A percentile compares a stretch with the other conserved stretches of the same genome.
phyloP scores from a whole-genome alignment of 2,113 vertebrate species.

The Aptenodytes patagonicus region DNA sequence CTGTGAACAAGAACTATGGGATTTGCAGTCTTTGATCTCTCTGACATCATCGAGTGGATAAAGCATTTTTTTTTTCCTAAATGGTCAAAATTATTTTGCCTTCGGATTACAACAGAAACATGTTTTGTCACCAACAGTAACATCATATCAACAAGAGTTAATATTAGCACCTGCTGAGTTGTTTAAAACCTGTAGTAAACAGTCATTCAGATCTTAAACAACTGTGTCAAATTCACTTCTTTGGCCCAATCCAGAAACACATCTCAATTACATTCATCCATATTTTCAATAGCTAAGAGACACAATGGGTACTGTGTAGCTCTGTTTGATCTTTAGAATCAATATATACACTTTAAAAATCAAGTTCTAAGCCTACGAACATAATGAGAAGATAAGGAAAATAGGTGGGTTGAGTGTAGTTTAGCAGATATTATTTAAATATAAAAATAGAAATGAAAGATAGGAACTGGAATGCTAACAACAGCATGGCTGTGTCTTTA shows the following conservation, averaged over 20 bases:
- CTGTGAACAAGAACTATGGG: conserved; percentile 42
- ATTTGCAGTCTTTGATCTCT: conserved; percentile 16
- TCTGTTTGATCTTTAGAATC: neutral
- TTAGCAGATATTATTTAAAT: neutral
- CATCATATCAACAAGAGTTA: neutral
- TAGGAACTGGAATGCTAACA: neutral
- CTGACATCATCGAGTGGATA: conserved; percentile 17
- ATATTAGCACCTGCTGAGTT: neutral
- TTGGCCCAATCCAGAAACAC: neutral
- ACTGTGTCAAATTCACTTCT: neutral
- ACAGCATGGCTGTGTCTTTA: neutral
- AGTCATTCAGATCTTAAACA: neutral
- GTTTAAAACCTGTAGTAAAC: neutral
- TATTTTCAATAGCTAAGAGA: neutral
- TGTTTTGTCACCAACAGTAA: neutral
- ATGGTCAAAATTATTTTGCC: conserved; percentile 20
- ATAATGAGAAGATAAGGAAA: neutral
- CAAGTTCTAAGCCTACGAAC: neutral
- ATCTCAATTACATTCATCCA: neutral
- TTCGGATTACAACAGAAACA: neutral
- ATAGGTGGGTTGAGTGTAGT: accelerated
- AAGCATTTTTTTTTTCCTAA: neutral
- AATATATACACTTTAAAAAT: neutral
- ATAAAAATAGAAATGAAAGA: neutral
- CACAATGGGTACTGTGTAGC: accelerated